Percentiles rank a stretch among this genome's conserved stretches.
phyloP scores from a whole-genome alignment of 2,888 invertebrate species.

The Ennomos erosarius region DNA sequence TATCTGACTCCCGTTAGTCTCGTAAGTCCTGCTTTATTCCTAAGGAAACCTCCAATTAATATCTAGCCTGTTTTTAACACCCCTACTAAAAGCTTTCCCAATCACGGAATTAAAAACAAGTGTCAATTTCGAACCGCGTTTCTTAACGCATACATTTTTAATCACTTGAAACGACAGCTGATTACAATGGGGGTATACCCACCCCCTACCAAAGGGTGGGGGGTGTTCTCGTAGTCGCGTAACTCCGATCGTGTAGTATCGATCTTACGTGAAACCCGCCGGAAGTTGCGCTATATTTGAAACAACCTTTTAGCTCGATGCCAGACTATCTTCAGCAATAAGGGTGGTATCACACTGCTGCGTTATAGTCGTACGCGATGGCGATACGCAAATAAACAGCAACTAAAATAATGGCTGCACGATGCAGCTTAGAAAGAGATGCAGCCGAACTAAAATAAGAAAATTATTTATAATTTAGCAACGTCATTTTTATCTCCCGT shows the following conservation, averaged over 20 bases:
- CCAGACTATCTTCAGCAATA: neutral
- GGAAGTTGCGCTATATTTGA: slow-evolving; percentile 24
- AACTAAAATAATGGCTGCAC: too few species aligned
- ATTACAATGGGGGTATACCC: slow-evolving; percentile 36
- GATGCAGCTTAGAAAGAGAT: too few species aligned
- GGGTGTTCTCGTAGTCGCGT: slow-evolving; percentile 36
- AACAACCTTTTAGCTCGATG: slow-evolving; percentile 13
- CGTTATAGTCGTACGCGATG: too few species aligned
- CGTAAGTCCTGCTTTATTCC: too few species aligned
- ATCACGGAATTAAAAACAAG: slow-evolving; percentile 6
- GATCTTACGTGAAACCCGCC: slow-evolving; percentile 21
- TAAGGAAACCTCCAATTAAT: too few species aligned
- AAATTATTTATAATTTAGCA: too few species aligned
- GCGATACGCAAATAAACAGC: too few species aligned
- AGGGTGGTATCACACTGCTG: too few species aligned
- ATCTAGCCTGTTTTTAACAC: too few species aligned
- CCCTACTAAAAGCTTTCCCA: neutral
- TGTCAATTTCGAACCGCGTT: slow-evolving; percentile 14
- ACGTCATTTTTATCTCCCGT: too few species aligned
- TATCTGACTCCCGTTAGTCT: too few species aligned
- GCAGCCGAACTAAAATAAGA: too few species aligned
- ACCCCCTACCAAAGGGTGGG: slow-evolving; percentile 8
- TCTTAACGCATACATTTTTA: slow-evolving; percentile 45
- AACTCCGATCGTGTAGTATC: slow-evolving; percentile 30
- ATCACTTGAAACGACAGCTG: slow-evolving; percentile 54